Evolutionary conservation across 2,888 invertebrate genomes (phyloP).

Genomic region (Drosophila conformis): DNA sequence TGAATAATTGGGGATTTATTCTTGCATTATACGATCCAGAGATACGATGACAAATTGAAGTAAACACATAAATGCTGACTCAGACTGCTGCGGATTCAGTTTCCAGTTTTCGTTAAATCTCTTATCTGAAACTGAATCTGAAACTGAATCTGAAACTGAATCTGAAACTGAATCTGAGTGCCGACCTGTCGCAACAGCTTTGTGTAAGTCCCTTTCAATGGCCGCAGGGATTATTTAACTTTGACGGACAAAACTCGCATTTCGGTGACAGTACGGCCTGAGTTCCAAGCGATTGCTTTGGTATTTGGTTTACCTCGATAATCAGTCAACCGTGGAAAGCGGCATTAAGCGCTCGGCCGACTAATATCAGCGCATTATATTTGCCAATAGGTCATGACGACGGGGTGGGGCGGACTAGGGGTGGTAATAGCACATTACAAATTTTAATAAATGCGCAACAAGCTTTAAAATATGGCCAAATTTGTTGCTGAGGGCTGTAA

Average conservation of each 20-base stretch:
- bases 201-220: conserved; percentile 7
- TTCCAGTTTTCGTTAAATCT: not conserved
- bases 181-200: conserved; percentile 3
- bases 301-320: conserved; percentile 40
- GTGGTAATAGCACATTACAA: conserved; percentile 26
- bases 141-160: not conserved
- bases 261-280: not conserved
- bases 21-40: not conserved
- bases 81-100: not conserved
- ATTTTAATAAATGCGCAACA: conserved; percentile 47
- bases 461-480: conserved; percentile 48
- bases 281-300: conserved; percentile 23
- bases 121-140: not conserved
- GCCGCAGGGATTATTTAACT: conserved; percentile 20
- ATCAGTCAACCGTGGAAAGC: conserved; percentile 38
- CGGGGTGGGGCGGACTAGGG: not conserved
- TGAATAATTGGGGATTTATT: not conserved
- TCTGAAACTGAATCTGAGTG: not conserved
- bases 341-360: conserved; percentile 38
- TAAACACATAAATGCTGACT: no score
- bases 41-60: not conserved
- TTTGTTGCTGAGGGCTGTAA: conserved; percentile 17
- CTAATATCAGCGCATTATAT: conserved; percentile 21
- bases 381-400: not conserved
- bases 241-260: not conserved